These are phyloP conservation scores for Lissonota sp. DNA, from an alignment of 2,888 invertebrate genomes.

Conservation along the genomic window DNA sequence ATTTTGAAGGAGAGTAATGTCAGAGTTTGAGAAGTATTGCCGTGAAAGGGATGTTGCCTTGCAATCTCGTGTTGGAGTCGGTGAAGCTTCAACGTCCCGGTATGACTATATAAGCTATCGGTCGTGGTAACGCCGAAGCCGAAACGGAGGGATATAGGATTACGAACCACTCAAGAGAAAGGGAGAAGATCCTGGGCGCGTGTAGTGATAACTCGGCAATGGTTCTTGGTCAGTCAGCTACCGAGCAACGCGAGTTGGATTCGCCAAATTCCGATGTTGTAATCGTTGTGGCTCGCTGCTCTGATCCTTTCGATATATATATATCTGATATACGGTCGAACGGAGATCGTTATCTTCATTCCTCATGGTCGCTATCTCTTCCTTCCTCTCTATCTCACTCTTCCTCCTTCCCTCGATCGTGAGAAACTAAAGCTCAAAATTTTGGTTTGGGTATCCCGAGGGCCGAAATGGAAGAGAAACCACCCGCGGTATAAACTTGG, in stretches of 20 bases:
- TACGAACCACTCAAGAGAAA: constrained; percentile 11
- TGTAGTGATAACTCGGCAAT: constrained; percentile 4
- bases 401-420: not conserved
- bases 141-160: constrained; percentile 15
- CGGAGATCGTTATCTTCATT: constrained; percentile 29
- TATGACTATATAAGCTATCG: not conserved
- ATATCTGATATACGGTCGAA: constrained; percentile 3
- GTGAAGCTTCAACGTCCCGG: constrained; percentile 8
- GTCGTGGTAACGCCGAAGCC: constrained; percentile 9
- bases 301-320: constrained; percentile 11
- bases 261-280: constrained; percentile 38
- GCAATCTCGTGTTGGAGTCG: constrained; percentile 13
- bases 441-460: constrained; percentile 25
- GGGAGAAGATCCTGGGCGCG: not conserved
- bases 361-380: not conserved
- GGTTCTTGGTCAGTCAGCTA: constrained; percentile 28
- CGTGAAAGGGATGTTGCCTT: not conserved
- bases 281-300: constrained; percentile 29
- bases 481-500: not conserved
- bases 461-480: constrained; percentile 13
- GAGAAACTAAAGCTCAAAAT: constrained; percentile 30
- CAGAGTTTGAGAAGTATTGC: too few relatives aligned
- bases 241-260: not conserved
- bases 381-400: not conserved
- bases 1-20: not conserved